A percentile compares a stretch with the other conserved stretches of the same genome.
phyloP scores from a whole-genome alignment of 2,113 vertebrate genomes.

The Hemiscyllium ocellatum region DNA sequence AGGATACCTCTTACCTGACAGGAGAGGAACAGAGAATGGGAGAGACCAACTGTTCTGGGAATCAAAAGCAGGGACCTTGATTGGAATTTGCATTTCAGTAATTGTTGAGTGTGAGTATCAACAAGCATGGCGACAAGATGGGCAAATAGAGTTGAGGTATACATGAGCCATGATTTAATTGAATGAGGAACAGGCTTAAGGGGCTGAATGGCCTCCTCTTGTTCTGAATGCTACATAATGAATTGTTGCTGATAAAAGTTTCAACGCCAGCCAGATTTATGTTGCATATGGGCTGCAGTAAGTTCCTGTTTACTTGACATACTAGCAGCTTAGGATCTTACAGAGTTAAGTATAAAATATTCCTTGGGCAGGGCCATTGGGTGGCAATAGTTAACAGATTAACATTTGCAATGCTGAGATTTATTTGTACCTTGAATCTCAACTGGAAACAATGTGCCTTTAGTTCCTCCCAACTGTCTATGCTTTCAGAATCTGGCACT shows the following conservation, averaged over 20 bases:
- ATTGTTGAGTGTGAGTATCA: background rate
- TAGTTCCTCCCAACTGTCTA: slow-evolving; percentile 16
- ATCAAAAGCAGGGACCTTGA: background rate
- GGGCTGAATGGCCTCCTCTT: background rate
- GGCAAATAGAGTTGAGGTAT: background rate
- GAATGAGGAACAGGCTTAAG: background rate
- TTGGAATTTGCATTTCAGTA: background rate
- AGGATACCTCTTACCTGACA: no score
- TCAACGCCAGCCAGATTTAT: background rate
- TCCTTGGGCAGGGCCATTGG: background rate
- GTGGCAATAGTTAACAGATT: slow-evolving; percentile 25
- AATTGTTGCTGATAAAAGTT: background rate
- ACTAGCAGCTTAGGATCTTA: background rate
- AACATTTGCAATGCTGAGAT: slow-evolving; percentile 17
- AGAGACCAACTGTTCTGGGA: background rate
- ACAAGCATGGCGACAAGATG: background rate
- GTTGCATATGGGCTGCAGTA: background rate
- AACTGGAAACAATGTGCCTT: slow-evolving; percentile 34
- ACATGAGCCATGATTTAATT: background rate
- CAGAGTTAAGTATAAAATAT: background rate
- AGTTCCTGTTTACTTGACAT: background rate
- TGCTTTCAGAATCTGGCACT: slow-evolving; percentile 18
- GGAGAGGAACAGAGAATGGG: background rate
- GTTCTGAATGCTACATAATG: background rate
- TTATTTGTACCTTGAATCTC: slow-evolving; percentile 30